Evolutionary conservation across 2,113 vertebrate genomes (phyloP), one percentile per base, ranked within the genome.

Genomic region (Hippolais icterina): DNA sequence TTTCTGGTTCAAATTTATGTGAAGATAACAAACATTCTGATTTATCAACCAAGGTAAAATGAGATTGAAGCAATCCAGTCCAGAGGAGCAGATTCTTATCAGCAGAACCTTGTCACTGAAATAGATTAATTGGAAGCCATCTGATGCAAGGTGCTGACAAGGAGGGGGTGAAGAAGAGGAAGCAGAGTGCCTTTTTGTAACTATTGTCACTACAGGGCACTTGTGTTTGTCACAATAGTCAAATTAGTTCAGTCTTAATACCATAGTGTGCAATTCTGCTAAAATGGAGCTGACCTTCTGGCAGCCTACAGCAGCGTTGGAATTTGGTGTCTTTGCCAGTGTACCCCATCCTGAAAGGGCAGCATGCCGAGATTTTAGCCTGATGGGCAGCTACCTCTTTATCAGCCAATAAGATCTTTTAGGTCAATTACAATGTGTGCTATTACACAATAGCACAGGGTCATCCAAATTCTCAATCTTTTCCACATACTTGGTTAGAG

Each of bases 11-110:
- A 90, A 59, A 85, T 80, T 74, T 87, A 68, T 39, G 29, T 83
- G 66, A 87, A 42, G 65, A 64, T 85, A 37, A 49, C 42, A 88
- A 83, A 49, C 17, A 19, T 65, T 90, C 42, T 92, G 70, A 86
- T 96, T 88, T 94, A 82, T 90, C 90, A 89, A 31, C 47, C 24
- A 46, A 82, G 66, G 76, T 94, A 68, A 93, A 89, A 90, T 33
- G 69, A 94, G 71, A 92, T 41, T 70, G 77, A 84, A 93, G 61
- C 44, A 89, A 86, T 92, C 56, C 12, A n/a, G 63, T 53, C 33
- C 44, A 28, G 68, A 88, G 50, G 59, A 90, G 64, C 64, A 78
- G 77, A 82, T 74, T 74, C 39, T 96, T 95, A 84, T 91, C 87
- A 87, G 66, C 47, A 92, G 46, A 85, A 83, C 50, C 74, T 81